A percentile compares a stretch with the other conserved stretches of the same genome.
These are phyloP conservation scores for Fundulus diaphanus DNA, from an alignment of 2,797 vertebrate genomes.

Conservation along the genomic window DNA sequence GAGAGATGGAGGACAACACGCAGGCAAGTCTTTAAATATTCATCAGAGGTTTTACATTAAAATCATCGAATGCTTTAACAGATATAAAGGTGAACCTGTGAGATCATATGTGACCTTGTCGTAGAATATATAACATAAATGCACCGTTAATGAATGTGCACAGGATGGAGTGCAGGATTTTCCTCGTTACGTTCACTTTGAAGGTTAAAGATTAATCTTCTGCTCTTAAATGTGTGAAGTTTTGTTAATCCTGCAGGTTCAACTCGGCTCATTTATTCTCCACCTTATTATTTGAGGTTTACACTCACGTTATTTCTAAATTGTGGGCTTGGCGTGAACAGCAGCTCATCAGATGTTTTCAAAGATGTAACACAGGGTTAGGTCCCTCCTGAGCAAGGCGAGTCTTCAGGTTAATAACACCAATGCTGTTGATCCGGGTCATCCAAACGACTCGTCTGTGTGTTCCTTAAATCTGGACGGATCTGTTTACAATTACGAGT, in stretches of 20 bases:
- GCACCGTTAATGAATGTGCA: neutral
- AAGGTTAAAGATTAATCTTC: neutral
- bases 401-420: slow-evolving; percentile 33
- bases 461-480: slow-evolving; percentile 28
- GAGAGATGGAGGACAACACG: neutral
- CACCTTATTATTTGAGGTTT: slow-evolving; percentile 14
- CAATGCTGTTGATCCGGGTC: slow-evolving; percentile 18
- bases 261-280: too few relatives aligned
- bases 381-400: slow-evolving; percentile 21
- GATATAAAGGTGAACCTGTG: neutral
- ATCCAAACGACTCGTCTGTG: slow-evolving; percentile 31
- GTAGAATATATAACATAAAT: neutral
- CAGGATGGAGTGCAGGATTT: neutral
- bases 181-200: neutral
- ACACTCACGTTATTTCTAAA: slow-evolving; percentile 7
- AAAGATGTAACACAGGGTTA: slow-evolving; percentile 41
- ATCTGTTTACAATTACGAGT: slow-evolving; percentile 26
- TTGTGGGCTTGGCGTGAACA: slow-evolving; percentile 8
- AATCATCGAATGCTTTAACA: neutral
- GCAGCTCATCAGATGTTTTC: slow-evolving; percentile 39
- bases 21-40: neutral
- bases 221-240: neutral
- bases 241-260: neutral
- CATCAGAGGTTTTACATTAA: neutral
- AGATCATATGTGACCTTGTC: neutral